These are phyloP conservation scores for Argyrosomus japonicus DNA, from an alignment of 2,113 vertebrate genomes.

Conservation along the genomic window DNA sequence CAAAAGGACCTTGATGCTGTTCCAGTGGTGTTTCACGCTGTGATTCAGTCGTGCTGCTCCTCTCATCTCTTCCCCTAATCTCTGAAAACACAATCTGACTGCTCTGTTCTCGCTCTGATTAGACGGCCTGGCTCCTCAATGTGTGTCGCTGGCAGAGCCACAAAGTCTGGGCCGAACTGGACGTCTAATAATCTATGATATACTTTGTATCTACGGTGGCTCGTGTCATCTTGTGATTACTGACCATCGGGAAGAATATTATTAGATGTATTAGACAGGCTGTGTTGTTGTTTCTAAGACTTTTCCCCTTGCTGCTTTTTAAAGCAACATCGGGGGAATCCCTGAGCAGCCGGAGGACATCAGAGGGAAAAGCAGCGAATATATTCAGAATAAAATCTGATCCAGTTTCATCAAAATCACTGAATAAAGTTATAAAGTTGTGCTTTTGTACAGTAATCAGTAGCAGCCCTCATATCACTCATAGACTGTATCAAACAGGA, in stretches of 20 bases:
- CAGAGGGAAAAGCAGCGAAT: no score
- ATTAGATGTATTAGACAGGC: not conserved
- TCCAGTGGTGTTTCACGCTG: constrained; percentile 46
- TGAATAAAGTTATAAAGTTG: no score
- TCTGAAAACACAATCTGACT: constrained; percentile 48
- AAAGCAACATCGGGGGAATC: not conserved
- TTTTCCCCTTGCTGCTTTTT: not conserved
- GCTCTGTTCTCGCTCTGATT: constrained; percentile 48
- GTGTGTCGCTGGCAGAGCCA: constrained; percentile 39
- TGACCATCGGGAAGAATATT: constrained; percentile 1
- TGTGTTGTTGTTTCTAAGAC: not conserved
- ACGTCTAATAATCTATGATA: constrained; percentile 15
- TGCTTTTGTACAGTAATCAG: no score
- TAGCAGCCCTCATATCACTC: no score
- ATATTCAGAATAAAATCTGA: no score
- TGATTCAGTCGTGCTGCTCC: constrained; percentile 21
- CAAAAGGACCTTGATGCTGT: constrained; percentile 64
- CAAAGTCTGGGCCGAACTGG: constrained; percentile 46
- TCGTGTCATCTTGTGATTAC: constrained; percentile 10
- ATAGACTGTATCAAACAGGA: no score
- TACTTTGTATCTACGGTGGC: not conserved
- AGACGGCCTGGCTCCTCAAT: constrained; percentile 46
- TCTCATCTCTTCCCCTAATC: constrained; percentile 66
- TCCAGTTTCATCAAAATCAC: no score
- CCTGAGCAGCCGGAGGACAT: no score